Percentiles rank a stretch among this genome's conserved stretches.
These are phyloP conservation scores for Ceratina calcarata DNA, from an alignment of 1,140 invertebrate species.

Conservation along the genomic window DNA sequence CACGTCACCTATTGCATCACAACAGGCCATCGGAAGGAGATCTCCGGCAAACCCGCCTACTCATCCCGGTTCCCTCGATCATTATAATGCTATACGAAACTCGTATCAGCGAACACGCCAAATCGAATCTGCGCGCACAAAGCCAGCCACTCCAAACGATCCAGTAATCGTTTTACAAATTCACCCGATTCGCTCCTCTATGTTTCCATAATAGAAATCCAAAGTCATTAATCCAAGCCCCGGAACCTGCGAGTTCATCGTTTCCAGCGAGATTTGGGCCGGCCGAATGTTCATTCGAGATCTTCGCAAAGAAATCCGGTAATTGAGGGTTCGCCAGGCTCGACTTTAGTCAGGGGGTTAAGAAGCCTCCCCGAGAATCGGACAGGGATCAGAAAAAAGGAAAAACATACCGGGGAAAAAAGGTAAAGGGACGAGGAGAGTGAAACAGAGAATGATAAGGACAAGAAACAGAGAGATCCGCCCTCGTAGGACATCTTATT, in stretches of 20 bases:
- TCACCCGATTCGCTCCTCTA: slow-evolving; percentile 34
- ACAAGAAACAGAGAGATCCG: slow-evolving; percentile 17
- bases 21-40: background rate
- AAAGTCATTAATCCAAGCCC: slow-evolving; percentile 21
- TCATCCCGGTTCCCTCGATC: slow-evolving; percentile 38
- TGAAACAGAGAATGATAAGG: background rate
- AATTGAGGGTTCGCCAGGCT: slow-evolving; percentile 66
- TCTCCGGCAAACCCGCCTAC: background rate
- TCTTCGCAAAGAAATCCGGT: slow-evolving; percentile 54
- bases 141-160: slow-evolving; percentile 38
- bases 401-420: background rate
- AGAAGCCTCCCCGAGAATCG: slow-evolving; percentile 29
- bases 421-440: background rate
- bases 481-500: slow-evolving; percentile 77
- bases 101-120: slow-evolving; percentile 32
- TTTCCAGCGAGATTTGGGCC: background rate
- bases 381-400: slow-evolving; percentile 7
- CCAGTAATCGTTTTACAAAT: slow-evolving; percentile 63
- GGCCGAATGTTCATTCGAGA: background rate
- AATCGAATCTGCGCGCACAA: background rate
- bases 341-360: slow-evolving; percentile 42
- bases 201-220: slow-evolving; percentile 41
- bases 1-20: slow-evolving; percentile 7
- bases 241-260: slow-evolving; percentile 55
- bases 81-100: slow-evolving; percentile 43